phyloP scores from a whole-genome alignment of 2,113 vertebrate genomes.

The Entomyzon cyanotis region DNA sequence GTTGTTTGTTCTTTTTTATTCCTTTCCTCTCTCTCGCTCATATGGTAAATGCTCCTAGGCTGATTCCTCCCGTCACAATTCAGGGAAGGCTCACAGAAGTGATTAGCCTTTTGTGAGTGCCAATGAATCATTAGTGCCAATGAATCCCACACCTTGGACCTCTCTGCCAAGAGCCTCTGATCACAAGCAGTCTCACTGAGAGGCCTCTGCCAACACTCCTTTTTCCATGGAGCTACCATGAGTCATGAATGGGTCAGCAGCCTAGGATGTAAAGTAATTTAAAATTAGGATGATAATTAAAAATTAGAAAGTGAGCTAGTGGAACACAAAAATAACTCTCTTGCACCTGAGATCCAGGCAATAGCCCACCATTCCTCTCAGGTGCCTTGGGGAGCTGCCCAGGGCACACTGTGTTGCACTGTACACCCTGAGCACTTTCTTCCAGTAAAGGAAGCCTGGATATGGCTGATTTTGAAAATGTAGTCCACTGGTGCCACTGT shows the following conservation, averaged over 20 bases:
- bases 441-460: background rate
- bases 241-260: background rate
- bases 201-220: background rate
- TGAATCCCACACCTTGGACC: background rate
- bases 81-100: background rate
- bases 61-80: background rate
- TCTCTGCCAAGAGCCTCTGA: background rate
- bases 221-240: background rate
- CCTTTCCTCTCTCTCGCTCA: background rate
- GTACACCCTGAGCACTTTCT: rapidly evolving
- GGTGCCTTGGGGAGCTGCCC: background rate
- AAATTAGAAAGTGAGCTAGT: background rate
- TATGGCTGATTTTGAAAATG: background rate
- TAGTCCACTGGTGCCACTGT: background rate
- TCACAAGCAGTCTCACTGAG: background rate
- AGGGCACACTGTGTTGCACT: background rate
- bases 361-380: background rate
- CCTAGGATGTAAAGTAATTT: background rate
- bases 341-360: background rate
- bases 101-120: background rate
- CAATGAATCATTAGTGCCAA: background rate
- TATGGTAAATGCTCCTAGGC: background rate
- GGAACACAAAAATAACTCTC: background rate
- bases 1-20: background rate
- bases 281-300: background rate